phyloP scores from a whole-genome alignment of 2,888 invertebrate genomes.

The Sipha maydis region DNA sequence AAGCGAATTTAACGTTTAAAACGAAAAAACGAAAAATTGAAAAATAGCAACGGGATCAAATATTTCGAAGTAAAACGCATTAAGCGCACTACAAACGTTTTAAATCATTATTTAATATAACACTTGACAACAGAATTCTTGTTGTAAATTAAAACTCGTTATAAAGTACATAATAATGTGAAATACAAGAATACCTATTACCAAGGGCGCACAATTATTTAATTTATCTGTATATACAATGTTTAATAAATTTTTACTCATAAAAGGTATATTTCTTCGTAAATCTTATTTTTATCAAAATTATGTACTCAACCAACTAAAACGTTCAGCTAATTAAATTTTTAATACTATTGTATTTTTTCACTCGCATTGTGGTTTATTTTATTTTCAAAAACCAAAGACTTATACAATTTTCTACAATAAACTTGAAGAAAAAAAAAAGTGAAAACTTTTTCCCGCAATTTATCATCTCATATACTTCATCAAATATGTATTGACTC shows the following conservation, averaged over 20 bases:
- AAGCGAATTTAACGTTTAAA: neutral
- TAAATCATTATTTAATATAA: neutral
- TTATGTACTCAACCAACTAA: neutral
- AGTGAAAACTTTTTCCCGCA: neutral
- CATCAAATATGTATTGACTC: neutral
- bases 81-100: neutral
- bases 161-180: neutral
- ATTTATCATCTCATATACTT: neutral
- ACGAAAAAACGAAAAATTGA: neutral
- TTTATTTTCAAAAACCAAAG: neutral
- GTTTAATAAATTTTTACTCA: constrained; percentile 4
- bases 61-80: neutral
- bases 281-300: constrained; percentile 8
- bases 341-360: neutral
- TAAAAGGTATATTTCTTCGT: neutral
- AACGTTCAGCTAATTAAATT: neutral
- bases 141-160: constrained; percentile 15
- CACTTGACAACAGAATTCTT: neutral
- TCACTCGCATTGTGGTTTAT: too few relatives aligned
- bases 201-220: neutral
- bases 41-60: neutral
- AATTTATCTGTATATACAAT: neutral
- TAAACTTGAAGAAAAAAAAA: neutral
- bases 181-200: neutral
- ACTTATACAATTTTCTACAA: neutral